Evolutionary conservation across 23 tunicate genomes (phyloP), one percentile per base, ranked within the genome.

Genomic region (Pegea sp.): DNA sequence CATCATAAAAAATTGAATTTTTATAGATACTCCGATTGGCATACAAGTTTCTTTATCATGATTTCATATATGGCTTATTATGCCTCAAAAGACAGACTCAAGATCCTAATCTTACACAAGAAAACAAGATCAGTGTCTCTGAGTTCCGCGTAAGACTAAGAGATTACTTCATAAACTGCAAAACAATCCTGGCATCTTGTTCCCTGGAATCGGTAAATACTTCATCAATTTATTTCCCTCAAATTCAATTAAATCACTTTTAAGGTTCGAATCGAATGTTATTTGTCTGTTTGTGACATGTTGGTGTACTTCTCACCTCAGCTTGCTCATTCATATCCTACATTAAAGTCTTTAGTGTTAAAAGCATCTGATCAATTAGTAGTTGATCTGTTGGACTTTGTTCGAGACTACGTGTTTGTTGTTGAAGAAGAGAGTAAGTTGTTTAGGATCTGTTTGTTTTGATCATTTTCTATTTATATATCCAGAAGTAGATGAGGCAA

Each of bases 301-400:
- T 64, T 88, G 7, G 77, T 88, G 31, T 42, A 65, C 25, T 90
- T 67, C 58, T 60, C 98, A 24, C 91, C 91, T 16, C 98, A 90
- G 60, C 75, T 90, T 1, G 98, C 91, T 3, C 69, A 68, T 44
- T 48, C 69, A 1, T 53, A 70, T 42, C 81, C 80, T 2, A 66
- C 64, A 0, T 56, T 81, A 7, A 65, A 62, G 31, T 62, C 93
- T 7, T 70, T 81, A 27, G 93, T 81, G 44, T 75, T 60, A 26
- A 53, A 75, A n/a, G 71, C 93, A 5, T 57, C 81, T 3, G 93
- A 81, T 29, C 46, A 71, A 20, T 34, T 81, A 4, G 81, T 72
- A 27, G 75, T 67, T 34, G 59, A 65, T 8, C 81, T 81, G 20
- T 24, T 81, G 30, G 93, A 81, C 33, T 81, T 81, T 48, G 93